Base-by-base conservation (phyloP, 2,888 invertebrate genomes). In the Xylota segnis region DNA sequence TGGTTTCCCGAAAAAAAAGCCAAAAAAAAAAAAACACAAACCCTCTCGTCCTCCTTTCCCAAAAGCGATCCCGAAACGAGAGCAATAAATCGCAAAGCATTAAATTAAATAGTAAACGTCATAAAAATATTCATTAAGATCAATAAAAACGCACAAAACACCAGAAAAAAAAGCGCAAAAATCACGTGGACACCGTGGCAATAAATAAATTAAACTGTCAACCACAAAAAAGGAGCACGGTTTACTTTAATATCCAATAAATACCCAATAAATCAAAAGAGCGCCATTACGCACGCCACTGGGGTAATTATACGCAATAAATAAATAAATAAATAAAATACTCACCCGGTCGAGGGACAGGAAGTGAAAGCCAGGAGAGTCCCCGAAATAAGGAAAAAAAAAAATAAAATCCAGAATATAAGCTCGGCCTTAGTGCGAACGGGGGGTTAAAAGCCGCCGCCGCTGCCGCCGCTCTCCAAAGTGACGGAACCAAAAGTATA, bases 71-170 rank as follows among this genome's bases (percentile, higher is more conserved):
- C 59, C 16, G 3, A 75, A 86, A 86, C 65, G 77, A 77, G 66
- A 77, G 82, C 63, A 82, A 86, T 86, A 86, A 86, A 86, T 86
- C 71, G 76, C 77, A 66, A 61, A 58, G 61, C 82, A 82, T 86
- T 86, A 86, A 86, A 82, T 86, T 82, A 77, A 86, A 82, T 77
- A 82, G 82, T 86, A 58, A 77, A 82, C 16, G 68, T 82, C 86
- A 86, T 86, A 86, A 86, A 86, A 68, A 72, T 72, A 77, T 82
- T 86, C 82, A 86, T 86, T 76, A 82, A 66, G 72, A 72, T 82
- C 82, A 82, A 86, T 82, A 86, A 82, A 78, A 83, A 63, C 32
- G 37, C 52, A 23, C 23, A 23, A 3, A 23, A 23, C 14, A 23
- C n/a, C 40, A 16, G 37, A 47, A 65, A 23, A 65, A 50, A 63